A percentile compares a stretch with the other conserved stretches of the same genome.
Evolutionary conservation across 2,797 vertebrate species (phyloP).

Genomic region (Micrastur ruficollis): DNA sequence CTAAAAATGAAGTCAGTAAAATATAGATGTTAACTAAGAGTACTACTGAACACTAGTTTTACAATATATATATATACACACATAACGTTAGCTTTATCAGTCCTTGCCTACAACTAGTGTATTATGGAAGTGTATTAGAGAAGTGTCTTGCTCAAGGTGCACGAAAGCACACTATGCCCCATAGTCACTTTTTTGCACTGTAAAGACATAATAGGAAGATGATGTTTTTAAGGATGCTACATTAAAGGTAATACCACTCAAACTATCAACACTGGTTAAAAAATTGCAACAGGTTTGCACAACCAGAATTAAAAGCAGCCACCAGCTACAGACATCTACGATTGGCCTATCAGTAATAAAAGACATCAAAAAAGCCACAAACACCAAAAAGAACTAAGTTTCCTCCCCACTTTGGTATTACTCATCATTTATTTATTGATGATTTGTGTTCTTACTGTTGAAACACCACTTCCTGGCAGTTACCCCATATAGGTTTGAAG

Average conservation of each 20-base stretch:
- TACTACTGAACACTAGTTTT: not conserved
- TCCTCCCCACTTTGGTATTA: not conserved
- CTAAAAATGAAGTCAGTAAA: not conserved
- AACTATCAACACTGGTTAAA: not conserved
- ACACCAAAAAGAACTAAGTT: not conserved
- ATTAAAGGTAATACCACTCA: not conserved
- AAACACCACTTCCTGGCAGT: not conserved
- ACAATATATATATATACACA: not conserved
- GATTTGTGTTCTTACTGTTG: not conserved
- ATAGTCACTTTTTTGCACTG: not conserved
- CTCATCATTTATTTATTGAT: not conserved
- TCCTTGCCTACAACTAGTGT: not conserved
- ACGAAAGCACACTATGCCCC: not conserved
- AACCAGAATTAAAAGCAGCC: not conserved
- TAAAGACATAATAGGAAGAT: not conserved
- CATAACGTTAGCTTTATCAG: not conserved
- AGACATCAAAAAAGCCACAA: not conserved
- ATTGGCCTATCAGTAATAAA: not conserved
- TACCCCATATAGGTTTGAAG: not conserved
- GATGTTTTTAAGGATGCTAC: not conserved
- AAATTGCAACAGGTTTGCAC: not conserved
- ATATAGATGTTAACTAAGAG: not conserved
- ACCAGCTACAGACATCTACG: not conserved
- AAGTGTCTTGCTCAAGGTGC: not conserved
- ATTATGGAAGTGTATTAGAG: not conserved